These are phyloP conservation scores for Paguma larvata DNA, from an alignment of 2,797 vertebrate genomes.

Conservation along the genomic window DNA sequence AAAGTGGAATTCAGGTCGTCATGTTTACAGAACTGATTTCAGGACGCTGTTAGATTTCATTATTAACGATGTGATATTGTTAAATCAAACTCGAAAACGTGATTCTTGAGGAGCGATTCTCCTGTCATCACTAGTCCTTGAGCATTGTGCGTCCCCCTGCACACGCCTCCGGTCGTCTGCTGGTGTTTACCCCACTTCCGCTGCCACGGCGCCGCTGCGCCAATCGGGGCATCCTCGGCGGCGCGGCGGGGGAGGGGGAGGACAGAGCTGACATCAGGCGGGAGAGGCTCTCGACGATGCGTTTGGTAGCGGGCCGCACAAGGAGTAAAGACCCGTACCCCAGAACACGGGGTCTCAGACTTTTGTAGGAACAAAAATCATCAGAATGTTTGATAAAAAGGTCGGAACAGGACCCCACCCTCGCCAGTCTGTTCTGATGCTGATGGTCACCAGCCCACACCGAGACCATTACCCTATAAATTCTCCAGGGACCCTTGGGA, in stretches of 20 bases:
- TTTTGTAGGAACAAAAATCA: not conserved
- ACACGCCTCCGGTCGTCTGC: not conserved
- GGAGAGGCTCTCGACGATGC: not conserved
- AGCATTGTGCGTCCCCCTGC: not conserved
- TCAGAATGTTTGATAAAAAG: not conserved
- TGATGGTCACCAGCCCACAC: not conserved
- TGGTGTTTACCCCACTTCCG: not conserved
- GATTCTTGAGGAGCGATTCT: conserved; percentile 17
- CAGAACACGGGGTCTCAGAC: not conserved
- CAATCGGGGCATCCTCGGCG: not conserved
- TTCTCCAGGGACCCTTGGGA: not conserved
- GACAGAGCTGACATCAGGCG: not conserved
- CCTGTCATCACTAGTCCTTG: not conserved
- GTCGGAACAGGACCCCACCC: not conserved
- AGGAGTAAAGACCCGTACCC: not conserved
- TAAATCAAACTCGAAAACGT: conserved; percentile 37
- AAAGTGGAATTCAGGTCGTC: conserved; percentile 51
- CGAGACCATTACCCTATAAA: not conserved
- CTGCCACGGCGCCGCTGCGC: not conserved
- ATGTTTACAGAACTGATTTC: conserved; percentile 37
- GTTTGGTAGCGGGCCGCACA: not conserved
- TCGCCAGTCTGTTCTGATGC: not conserved
- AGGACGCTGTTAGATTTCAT: not conserved
- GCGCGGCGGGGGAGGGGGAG: not conserved
- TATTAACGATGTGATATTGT: conserved; percentile 38